Base-by-base conservation (phyloP, 2,113 vertebrate species). In the Addax nasomaculatus region DNA sequence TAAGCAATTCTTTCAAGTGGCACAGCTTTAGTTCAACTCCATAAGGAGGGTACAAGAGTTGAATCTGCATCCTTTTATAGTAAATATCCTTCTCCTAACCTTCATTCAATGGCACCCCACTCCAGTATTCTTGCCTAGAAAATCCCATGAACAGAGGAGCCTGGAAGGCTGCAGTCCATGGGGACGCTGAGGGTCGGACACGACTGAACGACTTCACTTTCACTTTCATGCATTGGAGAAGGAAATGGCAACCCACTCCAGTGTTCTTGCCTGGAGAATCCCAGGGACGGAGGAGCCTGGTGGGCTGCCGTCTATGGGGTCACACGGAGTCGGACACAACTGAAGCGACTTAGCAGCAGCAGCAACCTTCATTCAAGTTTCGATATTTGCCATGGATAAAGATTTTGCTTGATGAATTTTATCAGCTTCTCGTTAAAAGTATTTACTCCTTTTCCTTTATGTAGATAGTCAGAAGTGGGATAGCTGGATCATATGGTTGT, bases 341-440 rank as follows among this genome's bases (percentile, higher is more conserved):
- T 27, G 57, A 58, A 12, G 57, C 1, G 4, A 58, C 23, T 27
- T 58, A 58, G 57, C 57, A 58, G 57, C 11, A 58, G 23, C 23
- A 11, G 57, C 57, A n/a, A 14, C 25, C 39, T 25, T 62, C 21
- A 81, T 49, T 12, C 8, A 17, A 87, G 16, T 2, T 8, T 83
- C n/a, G 43, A 2, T 57, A 36, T 84, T 70, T 83, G 27, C 21
- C 47, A 16, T 5, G 19, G 51, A n/a, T 64, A 84, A 94, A 89
- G n/a, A 79, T 39, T 79, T 79, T 81, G 9, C 29, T 57, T 67
- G 6, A 73, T 55, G 7, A 30, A n/a, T 70, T 76, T 67, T 30
- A 79, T 49, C 17, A 83, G 15, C 11, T 90, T 25, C 19, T 92
- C 15, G n/a, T 84, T 95, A 83, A 89, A 96, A 80, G 12, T 47